Conservation (phyloP, 2,113 vertebrate genomes). For the Atlantisia rogersi region DNA sequence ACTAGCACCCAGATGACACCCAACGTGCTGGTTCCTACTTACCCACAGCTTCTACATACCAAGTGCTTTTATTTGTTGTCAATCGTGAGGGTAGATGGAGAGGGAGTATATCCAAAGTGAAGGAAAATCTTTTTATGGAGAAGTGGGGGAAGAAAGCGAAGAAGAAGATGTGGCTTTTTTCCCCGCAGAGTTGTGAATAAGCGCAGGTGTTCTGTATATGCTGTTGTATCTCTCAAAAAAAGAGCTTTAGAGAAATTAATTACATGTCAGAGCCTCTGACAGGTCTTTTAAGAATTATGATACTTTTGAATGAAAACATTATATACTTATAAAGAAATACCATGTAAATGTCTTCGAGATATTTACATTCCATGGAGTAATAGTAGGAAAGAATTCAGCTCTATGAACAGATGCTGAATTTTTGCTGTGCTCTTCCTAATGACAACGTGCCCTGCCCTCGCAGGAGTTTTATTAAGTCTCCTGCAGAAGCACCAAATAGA, state of each 20-base stretch:
- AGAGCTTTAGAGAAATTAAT: slow-evolving; percentile 71
- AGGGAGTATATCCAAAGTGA: not conserved
- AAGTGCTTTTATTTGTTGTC: not conserved
- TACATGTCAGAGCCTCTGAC: slow-evolving; percentile 68
- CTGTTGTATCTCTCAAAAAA: slow-evolving; percentile 46
- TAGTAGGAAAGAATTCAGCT: slow-evolving; percentile 33
- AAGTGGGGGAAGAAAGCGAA: slow-evolving; percentile 13
- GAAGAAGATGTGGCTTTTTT: slow-evolving; percentile 26
- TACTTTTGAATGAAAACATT: slow-evolving; percentile 73
- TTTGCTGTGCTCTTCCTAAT: not conserved
- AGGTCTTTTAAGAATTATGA: slow-evolving; percentile 70
- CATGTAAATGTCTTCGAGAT: slow-evolving; percentile 58
- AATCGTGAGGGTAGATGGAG: not conserved
- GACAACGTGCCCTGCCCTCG: not conserved
- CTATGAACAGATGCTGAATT: not conserved
- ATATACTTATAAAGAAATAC: slow-evolving; percentile 68
- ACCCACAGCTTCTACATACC: not conserved
- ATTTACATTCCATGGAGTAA: slow-evolving; percentile 57
- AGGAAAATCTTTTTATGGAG: slow-evolving; percentile 37
- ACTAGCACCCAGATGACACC: not conserved
- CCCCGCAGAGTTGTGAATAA: slow-evolving; percentile 57
- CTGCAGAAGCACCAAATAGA: not conserved
- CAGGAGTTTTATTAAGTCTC: not conserved
- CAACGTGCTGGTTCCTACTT: not conserved
- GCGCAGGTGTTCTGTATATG: slow-evolving; percentile 43